Conservation (phyloP, 2,888 invertebrate genomes). For the Rhyacophila evoluta region DNA sequence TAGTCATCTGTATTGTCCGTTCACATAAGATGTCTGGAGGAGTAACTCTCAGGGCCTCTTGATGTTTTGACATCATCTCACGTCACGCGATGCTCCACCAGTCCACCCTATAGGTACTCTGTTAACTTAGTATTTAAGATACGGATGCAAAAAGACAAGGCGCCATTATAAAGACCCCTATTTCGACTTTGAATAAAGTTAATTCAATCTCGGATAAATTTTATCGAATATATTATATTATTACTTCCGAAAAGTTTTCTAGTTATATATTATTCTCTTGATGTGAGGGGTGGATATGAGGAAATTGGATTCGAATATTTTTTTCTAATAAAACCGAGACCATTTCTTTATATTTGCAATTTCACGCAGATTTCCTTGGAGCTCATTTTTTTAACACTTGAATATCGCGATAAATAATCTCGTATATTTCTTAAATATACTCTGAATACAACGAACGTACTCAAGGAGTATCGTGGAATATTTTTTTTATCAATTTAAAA, state of each 20-base stretch:
- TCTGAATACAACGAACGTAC: no score
- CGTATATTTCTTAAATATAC: no score
- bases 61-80: slow-evolving; percentile 8
- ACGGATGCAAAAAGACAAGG: neutral
- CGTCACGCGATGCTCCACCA: neutral
- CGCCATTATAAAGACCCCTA: neutral
- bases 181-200: neutral
- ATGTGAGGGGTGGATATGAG: neutral
- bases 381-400: no score
- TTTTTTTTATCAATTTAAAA: no score
- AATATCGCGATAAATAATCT: no score
- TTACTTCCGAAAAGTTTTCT: neutral
- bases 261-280: neutral
- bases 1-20: slow-evolving; percentile 25
- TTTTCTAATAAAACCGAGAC: no score
- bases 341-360: no score
- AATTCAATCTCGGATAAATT: slow-evolving; percentile 2
- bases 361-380: no score
- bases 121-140: neutral
- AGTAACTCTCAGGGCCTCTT: neutral
- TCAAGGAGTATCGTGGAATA: no score
- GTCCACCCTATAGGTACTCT: neutral
- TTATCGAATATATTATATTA: neutral
- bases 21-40: neutral
- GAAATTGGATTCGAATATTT: neutral